Evolutionary conservation across 2,113 vertebrate genomes (phyloP).

Genomic region (Corythaeola cristata): DNA sequence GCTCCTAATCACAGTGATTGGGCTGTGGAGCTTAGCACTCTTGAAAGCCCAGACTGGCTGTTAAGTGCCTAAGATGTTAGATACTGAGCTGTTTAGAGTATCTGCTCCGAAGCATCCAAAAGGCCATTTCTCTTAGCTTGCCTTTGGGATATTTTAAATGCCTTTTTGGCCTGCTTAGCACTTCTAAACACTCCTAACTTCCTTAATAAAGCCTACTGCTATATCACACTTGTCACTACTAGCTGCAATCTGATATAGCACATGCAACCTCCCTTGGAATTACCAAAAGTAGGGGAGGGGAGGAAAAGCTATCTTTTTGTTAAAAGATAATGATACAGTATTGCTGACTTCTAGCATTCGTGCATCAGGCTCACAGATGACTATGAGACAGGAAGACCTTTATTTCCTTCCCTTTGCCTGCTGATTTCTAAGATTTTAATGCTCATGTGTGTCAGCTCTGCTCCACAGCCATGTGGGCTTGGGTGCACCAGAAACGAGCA

Average conservation of each 20-base stretch:
- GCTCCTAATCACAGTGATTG: background rate
- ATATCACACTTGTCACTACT: background rate
- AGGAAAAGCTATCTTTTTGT: background rate
- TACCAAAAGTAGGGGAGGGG: background rate
- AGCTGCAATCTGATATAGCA: background rate
- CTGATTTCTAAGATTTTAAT: background rate
- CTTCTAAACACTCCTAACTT: background rate
- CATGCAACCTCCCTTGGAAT: background rate
- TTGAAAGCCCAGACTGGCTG: background rate
- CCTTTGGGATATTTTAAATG: background rate
- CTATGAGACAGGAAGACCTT: background rate
- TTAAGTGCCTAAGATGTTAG: background rate
- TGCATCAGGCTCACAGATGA: background rate
- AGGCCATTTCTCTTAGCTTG: background rate
- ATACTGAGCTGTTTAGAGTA: background rate
- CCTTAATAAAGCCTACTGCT: slow-evolving; percentile 3
- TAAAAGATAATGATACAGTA: background rate
- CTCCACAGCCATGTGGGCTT: background rate
- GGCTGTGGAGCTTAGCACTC: background rate
- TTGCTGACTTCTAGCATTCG: background rate
- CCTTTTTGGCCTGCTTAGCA: background rate
- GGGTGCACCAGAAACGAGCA: background rate
- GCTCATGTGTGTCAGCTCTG: background rate
- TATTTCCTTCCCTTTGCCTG: background rate
- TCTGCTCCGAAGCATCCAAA: background rate